These are phyloP conservation scores for Margaritifera margaritifera DNA, from an alignment of 2,888 invertebrate genomes.

Conservation along the genomic window DNA sequence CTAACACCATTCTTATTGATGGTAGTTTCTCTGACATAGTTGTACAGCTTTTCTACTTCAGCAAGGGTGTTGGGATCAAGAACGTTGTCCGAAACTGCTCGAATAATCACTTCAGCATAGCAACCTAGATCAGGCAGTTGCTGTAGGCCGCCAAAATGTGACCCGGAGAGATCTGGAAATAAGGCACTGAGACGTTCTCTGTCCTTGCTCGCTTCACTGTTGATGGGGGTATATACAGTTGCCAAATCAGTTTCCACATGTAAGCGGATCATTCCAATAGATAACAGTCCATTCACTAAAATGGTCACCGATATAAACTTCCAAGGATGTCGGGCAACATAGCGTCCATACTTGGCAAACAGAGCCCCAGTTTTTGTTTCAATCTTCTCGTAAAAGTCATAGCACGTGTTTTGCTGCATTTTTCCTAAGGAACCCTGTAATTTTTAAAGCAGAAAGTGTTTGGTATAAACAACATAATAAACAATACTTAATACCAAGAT, in stretches of 20 bases:
- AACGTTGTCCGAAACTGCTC: slow-evolving; percentile 18
- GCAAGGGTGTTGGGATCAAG: slow-evolving; percentile 16
- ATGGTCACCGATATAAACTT: slow-evolving; percentile 19
- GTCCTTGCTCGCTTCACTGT: slow-evolving; percentile 51
- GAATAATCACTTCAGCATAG: slow-evolving; percentile 32
- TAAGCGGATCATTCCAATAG: slow-evolving; percentile 42
- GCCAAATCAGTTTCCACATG: slow-evolving; percentile 44
- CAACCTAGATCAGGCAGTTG: slow-evolving; percentile 10
- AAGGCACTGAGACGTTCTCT: slow-evolving; percentile 23
- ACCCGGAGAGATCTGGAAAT: slow-evolving; percentile 38
- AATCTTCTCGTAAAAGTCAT: slow-evolving; percentile 14
- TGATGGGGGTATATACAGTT: slow-evolving; percentile 51
- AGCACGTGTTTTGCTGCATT: slow-evolving; percentile 7
- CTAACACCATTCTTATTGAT: slow-evolving; percentile 4
- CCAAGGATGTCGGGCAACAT: slow-evolving; percentile 26
- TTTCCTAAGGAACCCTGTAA: too few species aligned
- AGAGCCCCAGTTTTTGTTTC: slow-evolving; percentile 13
- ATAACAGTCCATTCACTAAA: slow-evolving; percentile 30
- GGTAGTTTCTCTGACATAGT: slow-evolving; percentile 2
- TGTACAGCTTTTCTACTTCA: slow-evolving; percentile 15
- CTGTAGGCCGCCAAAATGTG: slow-evolving; percentile 30
- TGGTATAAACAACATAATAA: too few species aligned
- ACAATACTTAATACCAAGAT: too few species aligned
- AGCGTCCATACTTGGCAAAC: slow-evolving; percentile 25
- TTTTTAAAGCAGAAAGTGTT: too few species aligned